phyloP scores from a whole-genome alignment of 92 coral and sea anemone species.

The Isaurus tuberculatus region DNA sequence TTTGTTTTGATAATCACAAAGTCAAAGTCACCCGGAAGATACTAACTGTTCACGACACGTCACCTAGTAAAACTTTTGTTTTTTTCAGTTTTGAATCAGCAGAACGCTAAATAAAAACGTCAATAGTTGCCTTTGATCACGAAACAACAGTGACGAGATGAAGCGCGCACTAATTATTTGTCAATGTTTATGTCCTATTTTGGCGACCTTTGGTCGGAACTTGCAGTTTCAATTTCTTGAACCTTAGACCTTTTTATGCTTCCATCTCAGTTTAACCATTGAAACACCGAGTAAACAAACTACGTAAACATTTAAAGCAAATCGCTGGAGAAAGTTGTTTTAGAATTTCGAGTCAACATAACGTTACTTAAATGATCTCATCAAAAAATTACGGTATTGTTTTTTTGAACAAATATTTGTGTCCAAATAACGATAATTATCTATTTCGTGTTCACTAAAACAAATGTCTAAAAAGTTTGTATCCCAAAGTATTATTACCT shows the following conservation, averaged over 20 bases:
- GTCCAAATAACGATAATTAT: no score
- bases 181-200: no score
- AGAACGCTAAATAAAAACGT: background rate
- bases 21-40: background rate
- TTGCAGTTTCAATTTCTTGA: no score
- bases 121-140: background rate
- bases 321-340: background rate
- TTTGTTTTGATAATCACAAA: background rate
- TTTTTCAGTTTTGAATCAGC: background rate
- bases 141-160: background rate
- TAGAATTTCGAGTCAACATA: background rate
- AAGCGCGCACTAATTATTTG: no score
- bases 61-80: background rate
- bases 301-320: no score
- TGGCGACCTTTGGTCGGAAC: no score
- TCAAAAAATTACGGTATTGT: slow-evolving; percentile 17
- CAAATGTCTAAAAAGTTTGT: background rate
- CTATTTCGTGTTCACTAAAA: background rate
- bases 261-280: background rate
- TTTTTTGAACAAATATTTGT: background rate
- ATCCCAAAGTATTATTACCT: slow-evolving; percentile 10
- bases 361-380: slow-evolving; percentile 4
- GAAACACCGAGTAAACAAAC: background rate
- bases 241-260: no score
- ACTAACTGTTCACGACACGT: background rate